Conservation (phyloP, 2,797 vertebrate species). For the Lepilemur ruficaudatus region DNA sequence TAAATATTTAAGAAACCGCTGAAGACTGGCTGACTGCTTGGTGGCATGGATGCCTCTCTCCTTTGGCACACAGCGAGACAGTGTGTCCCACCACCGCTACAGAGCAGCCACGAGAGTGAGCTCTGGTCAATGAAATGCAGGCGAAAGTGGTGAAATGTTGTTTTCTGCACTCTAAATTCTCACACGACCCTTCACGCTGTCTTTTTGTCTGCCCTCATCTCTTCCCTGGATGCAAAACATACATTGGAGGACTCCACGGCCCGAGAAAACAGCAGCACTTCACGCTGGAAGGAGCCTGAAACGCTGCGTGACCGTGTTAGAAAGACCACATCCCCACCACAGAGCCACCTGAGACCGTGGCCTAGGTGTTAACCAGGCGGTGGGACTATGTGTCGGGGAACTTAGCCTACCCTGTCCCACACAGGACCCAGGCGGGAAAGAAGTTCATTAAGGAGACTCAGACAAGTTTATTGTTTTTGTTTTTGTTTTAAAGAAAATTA, state of each 20-base stretch:
- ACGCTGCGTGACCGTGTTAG: not conserved
- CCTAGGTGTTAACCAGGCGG: not conserved
- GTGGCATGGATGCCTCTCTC: not conserved
- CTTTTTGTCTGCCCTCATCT: not conserved
- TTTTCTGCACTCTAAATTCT: not conserved
- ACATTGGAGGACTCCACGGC: not conserved
- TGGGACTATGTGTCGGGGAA: not conserved
- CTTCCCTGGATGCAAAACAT: not conserved
- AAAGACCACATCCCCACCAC: too few relatives aligned
- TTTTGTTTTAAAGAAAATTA: not conserved
- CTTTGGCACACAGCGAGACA: not conserved
- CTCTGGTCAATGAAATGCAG: not conserved
- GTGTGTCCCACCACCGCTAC: not conserved
- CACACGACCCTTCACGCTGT: not conserved
- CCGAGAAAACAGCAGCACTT: too few relatives aligned
- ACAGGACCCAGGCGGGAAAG: not conserved
- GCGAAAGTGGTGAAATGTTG: not conserved
- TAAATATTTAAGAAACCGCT: not conserved
- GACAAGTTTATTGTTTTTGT: not conserved
- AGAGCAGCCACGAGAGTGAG: not conserved
- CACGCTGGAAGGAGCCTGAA: not conserved
- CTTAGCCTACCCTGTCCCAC: too few relatives aligned
- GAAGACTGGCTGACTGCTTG: not conserved
- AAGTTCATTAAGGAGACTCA: not conserved
- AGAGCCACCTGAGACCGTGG: not conserved